phyloP scores from a whole-genome alignment of 2,888 invertebrate species.

The Emmelina monodactyla region DNA sequence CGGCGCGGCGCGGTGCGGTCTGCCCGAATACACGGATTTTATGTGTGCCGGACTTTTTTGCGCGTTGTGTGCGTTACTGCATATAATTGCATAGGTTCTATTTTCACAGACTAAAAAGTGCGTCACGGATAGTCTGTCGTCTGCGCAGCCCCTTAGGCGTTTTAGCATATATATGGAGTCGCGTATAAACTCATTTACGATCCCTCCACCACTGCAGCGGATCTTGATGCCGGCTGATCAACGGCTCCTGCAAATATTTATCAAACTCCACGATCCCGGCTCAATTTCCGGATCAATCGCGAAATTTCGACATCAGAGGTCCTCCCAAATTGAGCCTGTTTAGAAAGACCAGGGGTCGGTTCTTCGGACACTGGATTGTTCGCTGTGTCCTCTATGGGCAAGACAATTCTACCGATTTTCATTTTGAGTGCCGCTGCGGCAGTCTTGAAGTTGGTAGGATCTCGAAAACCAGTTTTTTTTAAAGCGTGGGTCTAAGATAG shows the following conservation, averaged over 20 bases:
- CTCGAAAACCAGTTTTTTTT: conserved; percentile 3
- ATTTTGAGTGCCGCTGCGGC: background rate
- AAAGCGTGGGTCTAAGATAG: conserved; percentile 4
- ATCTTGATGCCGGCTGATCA: conserved; percentile 4
- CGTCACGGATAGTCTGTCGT: too few relatives aligned
- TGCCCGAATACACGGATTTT: too few relatives aligned
- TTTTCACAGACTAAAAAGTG: too few relatives aligned
- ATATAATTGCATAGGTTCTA: too few relatives aligned
- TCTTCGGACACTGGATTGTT: background rate
- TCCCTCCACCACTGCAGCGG: conserved; percentile 12
- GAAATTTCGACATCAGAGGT: conserved; percentile 3
- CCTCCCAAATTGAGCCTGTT: background rate
- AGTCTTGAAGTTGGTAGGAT: background rate
- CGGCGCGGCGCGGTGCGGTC: too few relatives aligned
- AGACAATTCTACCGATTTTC: background rate
- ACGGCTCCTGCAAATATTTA: conserved; percentile 5
- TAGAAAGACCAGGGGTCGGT: background rate
- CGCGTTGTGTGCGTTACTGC: too few relatives aligned
- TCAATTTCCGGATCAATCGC: background rate
- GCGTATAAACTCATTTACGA: conserved; percentile 13
- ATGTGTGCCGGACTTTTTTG: too few relatives aligned
- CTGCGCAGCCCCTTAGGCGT: too few relatives aligned
- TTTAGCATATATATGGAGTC: conserved; percentile 1
- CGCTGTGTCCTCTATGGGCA: background rate
- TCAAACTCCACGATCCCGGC: conserved; percentile 7